Evolutionary conservation across 1,140 invertebrate species (phyloP), one percentile per base, ranked within the genome.

Genomic region (Bathynomus jamesi): DNA sequence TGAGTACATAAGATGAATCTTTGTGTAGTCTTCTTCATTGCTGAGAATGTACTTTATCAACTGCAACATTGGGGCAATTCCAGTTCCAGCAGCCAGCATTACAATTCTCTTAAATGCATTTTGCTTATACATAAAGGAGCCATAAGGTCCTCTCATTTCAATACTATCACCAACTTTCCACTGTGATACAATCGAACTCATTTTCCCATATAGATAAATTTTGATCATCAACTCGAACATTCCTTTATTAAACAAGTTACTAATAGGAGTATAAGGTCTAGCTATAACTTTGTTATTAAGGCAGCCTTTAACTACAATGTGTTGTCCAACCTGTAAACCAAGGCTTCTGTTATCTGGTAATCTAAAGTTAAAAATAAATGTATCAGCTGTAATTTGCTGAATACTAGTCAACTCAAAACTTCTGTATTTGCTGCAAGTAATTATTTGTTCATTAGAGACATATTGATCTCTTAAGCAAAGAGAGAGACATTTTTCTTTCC

Each of bases 61-160:
- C 72, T 85, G 83, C 79, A 84, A 84, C 81, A 90, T 84, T 25
- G 89, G 88, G 32, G 87, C 86, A 72, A 90, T 85, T 0, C 89
- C 89, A 61, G 89, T 89, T 0, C 89, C 89, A 78, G 88, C 88
- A 65, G 86, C 86, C 65, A 90, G 81, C 83, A 90, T 85, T 25
- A 88, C 72, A 5, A 90, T 79, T 78, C 82, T 79, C 72, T 82
- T 81, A 76, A 80, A 83, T 67, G 78, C 80, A 78, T 88, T 84
- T 32, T 80, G 75, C 28, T 75, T 77, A 61, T 87, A 83, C 40
- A 79, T 71, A 79, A 86, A 88, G 40, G 80, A 79, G 21, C 87
- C 87, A 83, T 87, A 89, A 25, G 89, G 89, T 25, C 89, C 89
- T 80, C 89, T 81, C 82, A 88, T 87, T 53, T 84, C 80, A 24